phyloP scores from a whole-genome alignment of 2,888 invertebrate genomes.

The Drosophila infuscata region DNA sequence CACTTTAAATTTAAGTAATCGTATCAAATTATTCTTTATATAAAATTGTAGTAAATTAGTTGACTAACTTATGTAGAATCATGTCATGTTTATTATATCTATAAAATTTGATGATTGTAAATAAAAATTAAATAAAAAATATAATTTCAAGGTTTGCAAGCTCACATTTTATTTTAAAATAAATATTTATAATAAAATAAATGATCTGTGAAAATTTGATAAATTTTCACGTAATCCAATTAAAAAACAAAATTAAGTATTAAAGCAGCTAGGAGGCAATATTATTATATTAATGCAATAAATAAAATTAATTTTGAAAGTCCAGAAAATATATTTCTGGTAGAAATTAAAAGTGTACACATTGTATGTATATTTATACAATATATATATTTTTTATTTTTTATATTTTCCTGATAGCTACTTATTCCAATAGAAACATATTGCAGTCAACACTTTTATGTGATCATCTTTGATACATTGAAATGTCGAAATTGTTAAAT shows the following conservation, averaged over 20 bases:
- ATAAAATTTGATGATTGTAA: neutral
- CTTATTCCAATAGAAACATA: neutral
- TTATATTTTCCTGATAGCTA: neutral
- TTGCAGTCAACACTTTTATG: constrained; percentile 1
- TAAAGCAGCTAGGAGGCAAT: neutral
- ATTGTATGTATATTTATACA: neutral
- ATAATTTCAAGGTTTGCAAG: neutral
- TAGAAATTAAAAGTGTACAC: too few species aligned
- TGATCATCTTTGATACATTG: neutral
- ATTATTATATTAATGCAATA: neutral
- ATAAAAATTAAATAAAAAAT: neutral
- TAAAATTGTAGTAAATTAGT: neutral
- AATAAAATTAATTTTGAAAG: neutral
- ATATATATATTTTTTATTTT: neutral
- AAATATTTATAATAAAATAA: neutral
- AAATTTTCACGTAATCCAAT: neutral
- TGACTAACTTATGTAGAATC: neutral
- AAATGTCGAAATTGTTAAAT: constrained; percentile 23
- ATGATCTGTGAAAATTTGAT: neutral
- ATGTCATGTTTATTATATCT: neutral
- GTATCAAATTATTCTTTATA: fast-evolving
- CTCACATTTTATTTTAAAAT: neutral
- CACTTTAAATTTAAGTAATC: neutral
- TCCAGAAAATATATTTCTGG: neutral
- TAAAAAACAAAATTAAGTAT: neutral